Base-by-base conservation (phyloP, 2,888 invertebrate species). In the Ophion obscuratus region DNA sequence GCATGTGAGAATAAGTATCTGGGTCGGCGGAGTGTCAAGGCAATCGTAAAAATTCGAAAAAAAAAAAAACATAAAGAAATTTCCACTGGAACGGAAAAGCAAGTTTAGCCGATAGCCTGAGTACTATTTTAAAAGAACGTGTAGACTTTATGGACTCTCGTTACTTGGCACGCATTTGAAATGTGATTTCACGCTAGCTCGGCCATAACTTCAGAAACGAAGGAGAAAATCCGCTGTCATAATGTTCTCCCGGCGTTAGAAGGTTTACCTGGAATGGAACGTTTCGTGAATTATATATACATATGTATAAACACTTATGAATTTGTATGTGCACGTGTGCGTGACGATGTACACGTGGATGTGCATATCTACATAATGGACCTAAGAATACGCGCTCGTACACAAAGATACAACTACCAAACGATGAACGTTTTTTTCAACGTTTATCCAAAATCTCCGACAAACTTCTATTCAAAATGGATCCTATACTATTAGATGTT, bases 161-260 rank as follows among this genome's bases (percentile, higher is more conserved):
- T 44, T 44, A n/a, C 31, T 59, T 68, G 53, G n/a, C 64, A 24
- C 68, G 59, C 75, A 36, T 68, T 68, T 68, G 27, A 68, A 64
- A 57, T 59, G 66, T 57, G 66, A 81, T 82, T 82, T 77, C 76
- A 82, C 82, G 76, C 71, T 71, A 71, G 71, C 77, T 59, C 20
- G 64, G 67, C 40, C 74, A 44, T 68, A 62, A 71, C 64, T 82
- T 71, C 70, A 71, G 76, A 77, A 44, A 17, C 70, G 40, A 57
- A 66, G 57, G 82, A 82, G 82, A 82, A 82, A 82, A 71, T 74
- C 53, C 53, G 24, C 62, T 57, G 70, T 76, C 40, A 71, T 71
- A 76, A 64, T 70, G 70, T 17, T 70, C 61, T 36, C 17, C 27
- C 36, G 17, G 62, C 71, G 27, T 73, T 66, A 73, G 40, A 57